Evolutionary conservation across 2,888 invertebrate genomes (phyloP), one percentile per base, ranked within the genome.

Genomic region (Nasonia oneida): DNA sequence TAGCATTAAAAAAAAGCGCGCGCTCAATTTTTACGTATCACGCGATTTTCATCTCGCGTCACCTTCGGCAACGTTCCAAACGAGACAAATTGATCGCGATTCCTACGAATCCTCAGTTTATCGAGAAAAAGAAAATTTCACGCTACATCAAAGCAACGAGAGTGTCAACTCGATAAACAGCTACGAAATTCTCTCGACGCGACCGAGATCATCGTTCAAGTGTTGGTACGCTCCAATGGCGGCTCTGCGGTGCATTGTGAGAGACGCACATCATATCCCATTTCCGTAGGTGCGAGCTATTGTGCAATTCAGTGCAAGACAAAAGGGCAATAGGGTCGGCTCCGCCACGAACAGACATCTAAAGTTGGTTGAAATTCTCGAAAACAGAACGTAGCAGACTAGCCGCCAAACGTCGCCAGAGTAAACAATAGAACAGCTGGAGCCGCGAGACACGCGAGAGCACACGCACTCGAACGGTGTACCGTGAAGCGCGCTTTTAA

Each of bases 1-100:
- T 75, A 53, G 67, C 10, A n/a, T 64, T 78, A 42, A 79, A 80
- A 86, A 84, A 86, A 86, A 86, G 53, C 78, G 83, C 86, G 86
- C 84, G 81, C 37, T 71, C 37, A 37, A 47, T 15, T 71, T 39
- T 64, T 23, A 12, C 15, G 29, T 8, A 74, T 39, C 39, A 6
- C 8, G 33, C 14, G n/a, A n/a, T 47, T 6, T 4, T 23, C 14
- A 53, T 75, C 10, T 47, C 33, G 1, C n/a, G 50, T 75, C 53
- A 33, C 1, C 47, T 14, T 14, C 23, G 12, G 6, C 39, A 8
- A 42, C n/a, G 2, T 18, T n/a, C 2, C 14, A n/a, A 39, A 39
- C 10, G 37, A 2, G 14, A 37, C 18, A 4, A 37, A n/a, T 10
- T 39, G 5, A n/a, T n/a, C 14, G 37, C 18, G 1, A 15, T 1